Evolutionary conservation across 2,888 invertebrate genomes (phyloP).

Genomic region (Oligia strigilis): DNA sequence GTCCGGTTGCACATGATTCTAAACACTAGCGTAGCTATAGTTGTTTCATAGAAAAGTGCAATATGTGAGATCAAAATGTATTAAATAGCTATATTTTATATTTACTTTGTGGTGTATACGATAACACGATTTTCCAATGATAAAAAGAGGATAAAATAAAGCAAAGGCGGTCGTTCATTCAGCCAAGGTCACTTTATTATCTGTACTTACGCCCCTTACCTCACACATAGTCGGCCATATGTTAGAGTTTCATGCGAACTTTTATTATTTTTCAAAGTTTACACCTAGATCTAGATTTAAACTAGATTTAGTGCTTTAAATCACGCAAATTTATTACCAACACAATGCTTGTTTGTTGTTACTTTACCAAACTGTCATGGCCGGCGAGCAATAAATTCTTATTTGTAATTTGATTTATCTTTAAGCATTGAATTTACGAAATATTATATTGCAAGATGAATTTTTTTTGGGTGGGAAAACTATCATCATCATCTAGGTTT

Average conservation of each 20-base stretch:
- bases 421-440: neutral
- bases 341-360: neutral
- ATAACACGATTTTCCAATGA: neutral
- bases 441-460: neutral
- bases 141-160: slow-evolving; percentile 6
- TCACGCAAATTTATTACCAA: slow-evolving; percentile 18
- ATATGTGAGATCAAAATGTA: too few species aligned
- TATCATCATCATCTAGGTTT: neutral
- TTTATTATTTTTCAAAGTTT: slow-evolving; percentile 22
- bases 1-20: too few species aligned
- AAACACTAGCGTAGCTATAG: too few species aligned
- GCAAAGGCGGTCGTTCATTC: neutral
- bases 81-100: neutral
- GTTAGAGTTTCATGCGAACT: neutral
- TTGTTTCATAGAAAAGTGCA: too few species aligned
- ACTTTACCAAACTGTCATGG: neutral
- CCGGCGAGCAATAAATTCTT: neutral
- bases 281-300: neutral
- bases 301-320: slow-evolving; percentile 26
- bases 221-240: slow-evolving; percentile 13
- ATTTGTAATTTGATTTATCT: slow-evolving; percentile 8
- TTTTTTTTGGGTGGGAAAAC: neutral
- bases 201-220: neutral
- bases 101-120: neutral
- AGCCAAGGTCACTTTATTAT: neutral